Percentiles rank a stretch among this genome's conserved stretches.
phyloP scores from a whole-genome alignment of 2,113 vertebrate genomes.

The Cyphomyrus plagiostoma region DNA sequence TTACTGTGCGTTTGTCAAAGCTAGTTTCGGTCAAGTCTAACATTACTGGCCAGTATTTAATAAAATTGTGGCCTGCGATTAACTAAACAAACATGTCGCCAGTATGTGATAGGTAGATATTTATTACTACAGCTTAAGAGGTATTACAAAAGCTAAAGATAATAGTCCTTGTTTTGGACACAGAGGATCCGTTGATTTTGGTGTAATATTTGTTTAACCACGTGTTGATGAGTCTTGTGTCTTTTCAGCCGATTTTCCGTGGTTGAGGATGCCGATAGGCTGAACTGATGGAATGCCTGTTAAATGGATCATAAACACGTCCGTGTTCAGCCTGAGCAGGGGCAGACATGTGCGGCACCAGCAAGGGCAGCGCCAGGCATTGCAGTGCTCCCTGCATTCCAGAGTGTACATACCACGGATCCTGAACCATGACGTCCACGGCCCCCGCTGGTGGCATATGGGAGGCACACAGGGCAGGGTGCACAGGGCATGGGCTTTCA shows the following conservation, averaged over 20 bases:
- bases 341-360: conserved; percentile 59
- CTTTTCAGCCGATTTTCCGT: not conserved
- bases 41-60: not conserved
- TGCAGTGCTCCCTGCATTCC: conserved; percentile 42
- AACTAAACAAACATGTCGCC: not conserved
- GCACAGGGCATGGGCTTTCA: conserved; percentile 28
- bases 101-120: not conserved
- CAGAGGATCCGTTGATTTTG: not conserved
- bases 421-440: conserved; percentile 21
- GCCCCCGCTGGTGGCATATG: conserved; percentile 40
- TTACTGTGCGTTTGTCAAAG: not conserved
- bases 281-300: conserved; percentile 69
- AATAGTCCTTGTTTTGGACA: not conserved
- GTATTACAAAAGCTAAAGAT: not conserved
- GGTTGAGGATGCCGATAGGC: conserved; percentile 9
- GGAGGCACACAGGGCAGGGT: conserved; percentile 51
- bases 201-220: not conserved
- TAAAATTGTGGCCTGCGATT: not conserved
- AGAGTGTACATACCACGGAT: conserved; percentile 46
- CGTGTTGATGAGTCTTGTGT: not conserved
- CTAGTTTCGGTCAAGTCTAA: not conserved
- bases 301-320: conserved; percentile 63
- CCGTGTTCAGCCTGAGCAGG: conserved; percentile 63
- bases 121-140: not conserved
- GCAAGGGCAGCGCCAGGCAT: conserved; percentile 54